A percentile compares a stretch with the other conserved stretches of the same genome.
These are phyloP conservation scores for Nerophis ophidion DNA, from an alignment of 2,113 vertebrate genomes.

Conservation along the genomic window DNA sequence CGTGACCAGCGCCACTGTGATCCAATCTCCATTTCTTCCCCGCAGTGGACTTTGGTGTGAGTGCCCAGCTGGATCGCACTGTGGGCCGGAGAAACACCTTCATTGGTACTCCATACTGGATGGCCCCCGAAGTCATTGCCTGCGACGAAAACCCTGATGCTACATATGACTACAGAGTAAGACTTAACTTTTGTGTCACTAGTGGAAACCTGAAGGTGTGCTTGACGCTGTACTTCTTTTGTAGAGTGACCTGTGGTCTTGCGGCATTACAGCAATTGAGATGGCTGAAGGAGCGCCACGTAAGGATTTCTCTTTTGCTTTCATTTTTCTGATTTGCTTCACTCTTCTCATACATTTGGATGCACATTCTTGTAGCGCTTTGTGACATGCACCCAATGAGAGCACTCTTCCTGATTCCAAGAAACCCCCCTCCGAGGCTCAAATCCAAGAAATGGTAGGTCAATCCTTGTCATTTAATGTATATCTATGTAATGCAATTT, in stretches of 20 bases:
- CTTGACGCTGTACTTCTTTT: conserved; percentile 16
- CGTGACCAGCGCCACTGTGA: not conserved
- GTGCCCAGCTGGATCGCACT: conserved; percentile 92
- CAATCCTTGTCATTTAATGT: no score
- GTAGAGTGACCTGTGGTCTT: conserved; percentile 97
- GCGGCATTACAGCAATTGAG: conserved; percentile 96
- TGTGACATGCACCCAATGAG: conserved; percentile 99
- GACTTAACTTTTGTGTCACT: conserved; percentile 20
- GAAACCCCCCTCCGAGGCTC: conserved; percentile 94
- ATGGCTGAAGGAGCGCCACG: conserved; percentile 98
- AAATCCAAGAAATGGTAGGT: conserved; percentile 99
- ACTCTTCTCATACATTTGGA: not conserved
- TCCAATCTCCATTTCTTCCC: not conserved
- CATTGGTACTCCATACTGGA: conserved; percentile 97
- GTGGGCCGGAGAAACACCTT: conserved; percentile 97
- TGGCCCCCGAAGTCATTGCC: conserved; percentile 98
- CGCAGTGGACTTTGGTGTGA: conserved; percentile 96
- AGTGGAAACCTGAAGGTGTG: not conserved
- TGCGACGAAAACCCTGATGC: conserved; percentile 98
- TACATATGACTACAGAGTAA: conserved; percentile 96
- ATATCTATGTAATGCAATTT: no score
- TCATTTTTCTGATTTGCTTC: not conserved
- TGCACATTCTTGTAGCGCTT: conserved; percentile 72
- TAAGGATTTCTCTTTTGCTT: conserved; percentile 68
- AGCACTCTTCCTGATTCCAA: conserved; percentile 97